These are phyloP conservation scores for Cygnus atratus DNA, from an alignment of 2,113 vertebrate species.

Conservation along the genomic window DNA sequence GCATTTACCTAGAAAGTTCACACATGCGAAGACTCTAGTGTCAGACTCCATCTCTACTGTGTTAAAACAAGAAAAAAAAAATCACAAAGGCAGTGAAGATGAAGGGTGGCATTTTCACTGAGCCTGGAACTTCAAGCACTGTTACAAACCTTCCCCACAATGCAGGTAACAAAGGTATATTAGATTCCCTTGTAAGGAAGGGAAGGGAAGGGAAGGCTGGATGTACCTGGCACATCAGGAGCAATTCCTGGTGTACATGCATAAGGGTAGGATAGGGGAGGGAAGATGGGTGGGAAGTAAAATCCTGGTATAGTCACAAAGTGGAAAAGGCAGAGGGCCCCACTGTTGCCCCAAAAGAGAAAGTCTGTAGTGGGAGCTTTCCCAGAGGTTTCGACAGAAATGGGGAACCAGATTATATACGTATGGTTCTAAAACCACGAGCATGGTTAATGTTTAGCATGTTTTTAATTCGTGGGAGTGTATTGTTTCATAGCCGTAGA, in stretches of 20 bases:
- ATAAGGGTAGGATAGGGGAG: neutral
- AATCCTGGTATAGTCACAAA: neutral
- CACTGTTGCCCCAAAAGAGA: neutral
- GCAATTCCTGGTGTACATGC: neutral
- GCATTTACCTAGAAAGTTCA: constrained; percentile 34
- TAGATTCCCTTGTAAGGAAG: neutral
- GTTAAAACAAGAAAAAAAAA: neutral
- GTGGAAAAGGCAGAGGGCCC: neutral
- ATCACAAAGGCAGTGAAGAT: neutral
- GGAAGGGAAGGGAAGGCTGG: neutral
- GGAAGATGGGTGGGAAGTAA: neutral
- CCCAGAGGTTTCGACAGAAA: neutral
- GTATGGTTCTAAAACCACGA: neutral
- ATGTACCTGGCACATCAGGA: neutral
- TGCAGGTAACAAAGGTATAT: neutral
- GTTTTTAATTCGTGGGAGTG: neutral
- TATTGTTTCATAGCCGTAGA: neutral
- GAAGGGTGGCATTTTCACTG: neutral
- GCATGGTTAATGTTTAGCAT: neutral
- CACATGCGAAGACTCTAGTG: neutral
- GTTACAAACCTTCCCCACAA: neutral
- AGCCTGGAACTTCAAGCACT: neutral
- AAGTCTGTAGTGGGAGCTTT: neutral
- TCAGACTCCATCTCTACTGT: neutral
- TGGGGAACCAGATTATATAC: neutral